Percentiles rank a stretch among this genome's conserved stretches.
These are phyloP conservation scores for Eufriesea mexicana DNA, from an alignment of 1,140 invertebrate species.

Conservation along the genomic window DNA sequence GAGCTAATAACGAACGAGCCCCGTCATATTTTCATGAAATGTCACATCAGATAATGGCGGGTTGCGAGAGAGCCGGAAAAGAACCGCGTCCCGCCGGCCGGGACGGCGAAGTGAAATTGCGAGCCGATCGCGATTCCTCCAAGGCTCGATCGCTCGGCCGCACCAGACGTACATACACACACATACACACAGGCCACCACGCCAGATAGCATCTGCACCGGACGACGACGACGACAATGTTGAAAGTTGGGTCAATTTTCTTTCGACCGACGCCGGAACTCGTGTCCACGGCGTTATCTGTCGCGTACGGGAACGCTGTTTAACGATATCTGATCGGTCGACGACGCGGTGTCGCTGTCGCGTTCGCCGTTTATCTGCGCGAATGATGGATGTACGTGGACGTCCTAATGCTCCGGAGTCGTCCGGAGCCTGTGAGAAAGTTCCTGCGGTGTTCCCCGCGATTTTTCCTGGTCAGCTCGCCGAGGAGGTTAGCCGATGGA, in stretches of 20 bases:
- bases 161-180: not conserved
- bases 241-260: slow-evolving; percentile 40
- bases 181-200: not conserved
- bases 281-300: slow-evolving; percentile 42
- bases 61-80: slow-evolving; percentile 64
- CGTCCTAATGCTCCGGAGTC: not conserved
- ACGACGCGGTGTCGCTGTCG: slow-evolving; percentile 36
- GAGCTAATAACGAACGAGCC: slow-evolving; percentile 70
- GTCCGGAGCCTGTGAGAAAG: not conserved
- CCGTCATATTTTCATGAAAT: slow-evolving; percentile 78
- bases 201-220: not conserved
- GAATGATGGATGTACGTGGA: slow-evolving; percentile 37
- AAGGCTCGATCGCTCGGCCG: not conserved
- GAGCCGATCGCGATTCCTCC: slow-evolving; percentile 30
- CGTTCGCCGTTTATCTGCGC: slow-evolving; percentile 27
- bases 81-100: slow-evolving; percentile 21
- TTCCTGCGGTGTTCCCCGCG: not conserved
- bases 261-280: slow-evolving; percentile 26
- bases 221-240: slow-evolving; percentile 44
- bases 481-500: not conserved
- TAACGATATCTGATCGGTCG: slow-evolving; percentile 39
- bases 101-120: slow-evolving; percentile 31
- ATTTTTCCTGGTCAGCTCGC: not conserved
- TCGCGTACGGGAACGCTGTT: slow-evolving; percentile 41
- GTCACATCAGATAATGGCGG: slow-evolving; percentile 75